Evolutionary conservation across 2,113 vertebrate genomes (phyloP).

Genomic region (Taurulus bubalis): DNA sequence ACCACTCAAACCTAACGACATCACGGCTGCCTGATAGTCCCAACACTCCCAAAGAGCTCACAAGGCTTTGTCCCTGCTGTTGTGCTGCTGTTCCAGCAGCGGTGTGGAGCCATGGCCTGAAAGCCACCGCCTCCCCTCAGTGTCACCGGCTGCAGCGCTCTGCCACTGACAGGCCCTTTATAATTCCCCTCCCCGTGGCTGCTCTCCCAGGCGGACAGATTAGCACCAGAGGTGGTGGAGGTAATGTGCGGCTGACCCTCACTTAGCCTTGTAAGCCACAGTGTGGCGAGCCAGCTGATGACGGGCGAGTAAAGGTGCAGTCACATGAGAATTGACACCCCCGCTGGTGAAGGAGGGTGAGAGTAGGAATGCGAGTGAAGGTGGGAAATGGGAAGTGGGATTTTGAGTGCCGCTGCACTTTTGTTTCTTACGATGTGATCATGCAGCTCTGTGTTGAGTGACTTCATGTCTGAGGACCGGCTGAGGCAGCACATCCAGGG

Average conservation of each 20-base stretch:
- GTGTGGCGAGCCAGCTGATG: conserved; percentile 8
- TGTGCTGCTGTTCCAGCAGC: conserved; percentile 16
- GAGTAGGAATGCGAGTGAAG: neutral
- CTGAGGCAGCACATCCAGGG: conserved; percentile 3
- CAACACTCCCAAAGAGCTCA: neutral
- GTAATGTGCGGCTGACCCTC: conserved; percentile 23
- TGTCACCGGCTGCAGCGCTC: neutral
- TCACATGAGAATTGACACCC: neutral
- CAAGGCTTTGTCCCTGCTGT: neutral
- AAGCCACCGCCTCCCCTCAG: neutral
- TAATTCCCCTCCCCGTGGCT: conserved; percentile 28
- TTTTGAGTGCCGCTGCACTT: neutral
- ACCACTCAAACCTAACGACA: conserved; percentile 13
- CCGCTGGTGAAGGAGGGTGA: neutral
- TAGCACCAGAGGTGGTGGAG: conserved; percentile 28
- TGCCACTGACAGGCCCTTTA: conserved; percentile 29
- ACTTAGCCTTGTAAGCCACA: conserved; percentile 25
- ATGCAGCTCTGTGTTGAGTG: neutral
- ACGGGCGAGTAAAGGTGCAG: neutral
- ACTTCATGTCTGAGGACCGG: neutral
- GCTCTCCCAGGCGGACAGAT: conserved; percentile 40
- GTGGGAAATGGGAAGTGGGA: neutral
- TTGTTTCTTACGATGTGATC: neutral
- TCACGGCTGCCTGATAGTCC: neutral
- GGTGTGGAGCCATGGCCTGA: neutral